A percentile compares a stretch with the other conserved stretches of the same genome.
Conservation (phyloP, 2,113 vertebrate species). For the Leptobrachium leishanense region DNA sequence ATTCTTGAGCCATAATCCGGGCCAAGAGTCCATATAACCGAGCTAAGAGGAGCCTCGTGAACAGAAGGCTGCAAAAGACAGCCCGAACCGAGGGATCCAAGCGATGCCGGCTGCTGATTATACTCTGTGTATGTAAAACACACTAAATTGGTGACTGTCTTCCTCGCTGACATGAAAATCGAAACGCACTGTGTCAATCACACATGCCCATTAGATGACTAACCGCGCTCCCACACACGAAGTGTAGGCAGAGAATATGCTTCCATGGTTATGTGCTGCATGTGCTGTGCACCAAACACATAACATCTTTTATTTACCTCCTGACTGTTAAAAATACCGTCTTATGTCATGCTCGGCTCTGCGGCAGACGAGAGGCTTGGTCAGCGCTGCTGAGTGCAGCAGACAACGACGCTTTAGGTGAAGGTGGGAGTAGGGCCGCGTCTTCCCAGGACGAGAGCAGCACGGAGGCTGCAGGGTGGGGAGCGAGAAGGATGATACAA, state of each 20-base stretch:
- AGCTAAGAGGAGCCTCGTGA: conserved; percentile 10
- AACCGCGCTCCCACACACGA: conserved; percentile 42
- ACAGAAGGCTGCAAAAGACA: conserved; percentile 42
- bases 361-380: not conserved
- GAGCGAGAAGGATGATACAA: not conserved
- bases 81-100: not conserved
- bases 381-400: not conserved
- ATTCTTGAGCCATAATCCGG: conserved; percentile 7
- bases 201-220: conserved; percentile 47
- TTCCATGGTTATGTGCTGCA: conserved; percentile 17
- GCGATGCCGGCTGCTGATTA: conserved; percentile 33
- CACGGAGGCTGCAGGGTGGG: not conserved
- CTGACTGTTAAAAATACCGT: conserved; percentile 33
- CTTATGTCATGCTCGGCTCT: conserved; percentile 26
- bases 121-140: conserved; percentile 37
- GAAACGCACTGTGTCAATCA: conserved; percentile 41
- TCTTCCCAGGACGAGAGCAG: not conserved
- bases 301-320: conserved; percentile 39
- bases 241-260: conserved; percentile 41
- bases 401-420: not conserved
- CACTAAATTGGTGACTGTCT: conserved; percentile 46
- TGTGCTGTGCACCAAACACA: conserved; percentile 16
- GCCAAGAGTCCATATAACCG: not conserved
- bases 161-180: conserved; percentile 35
- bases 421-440: not conserved